Percentiles rank a stretch among this genome's conserved stretches.
These are phyloP conservation scores for Alethe diademata DNA, from an alignment of 2,113 vertebrate genomes.

Conservation along the genomic window DNA sequence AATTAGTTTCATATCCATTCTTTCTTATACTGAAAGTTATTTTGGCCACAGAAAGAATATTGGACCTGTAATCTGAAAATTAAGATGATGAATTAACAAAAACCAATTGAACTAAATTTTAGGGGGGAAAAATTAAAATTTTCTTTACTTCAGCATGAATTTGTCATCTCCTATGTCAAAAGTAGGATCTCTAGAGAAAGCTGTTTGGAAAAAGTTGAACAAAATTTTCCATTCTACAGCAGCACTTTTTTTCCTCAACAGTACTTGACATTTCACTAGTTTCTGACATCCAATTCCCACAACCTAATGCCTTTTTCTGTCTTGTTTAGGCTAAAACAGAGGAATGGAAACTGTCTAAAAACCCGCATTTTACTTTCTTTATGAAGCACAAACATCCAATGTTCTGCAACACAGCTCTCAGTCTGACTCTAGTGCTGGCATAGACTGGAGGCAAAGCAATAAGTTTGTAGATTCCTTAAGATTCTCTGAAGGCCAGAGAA, in stretches of 20 bases:
- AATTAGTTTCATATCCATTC: neutral
- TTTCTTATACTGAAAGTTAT: neutral
- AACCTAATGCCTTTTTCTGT: neutral
- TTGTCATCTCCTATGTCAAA: neutral
- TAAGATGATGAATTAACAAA: neutral
- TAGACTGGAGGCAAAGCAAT: neutral
- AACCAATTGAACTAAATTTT: neutral
- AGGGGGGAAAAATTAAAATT: neutral
- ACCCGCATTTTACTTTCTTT: conserved; percentile 12
- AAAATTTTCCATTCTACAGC: neutral
- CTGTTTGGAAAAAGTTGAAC: neutral
- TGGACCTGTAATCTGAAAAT: neutral
- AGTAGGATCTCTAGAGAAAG: neutral
- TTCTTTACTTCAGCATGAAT: neutral
- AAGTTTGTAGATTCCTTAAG: neutral
- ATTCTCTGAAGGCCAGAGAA: neutral
- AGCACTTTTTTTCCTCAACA: neutral
- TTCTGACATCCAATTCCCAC: neutral
- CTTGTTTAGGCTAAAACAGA: neutral
- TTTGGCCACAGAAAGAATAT: neutral
- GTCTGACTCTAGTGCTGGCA: neutral
- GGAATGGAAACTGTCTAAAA: neutral
- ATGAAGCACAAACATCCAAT: neutral
- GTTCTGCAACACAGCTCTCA: neutral
- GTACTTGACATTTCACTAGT: neutral